Conservation (phyloP, 2,113 vertebrate genomes). For the Anguilla japonica region DNA sequence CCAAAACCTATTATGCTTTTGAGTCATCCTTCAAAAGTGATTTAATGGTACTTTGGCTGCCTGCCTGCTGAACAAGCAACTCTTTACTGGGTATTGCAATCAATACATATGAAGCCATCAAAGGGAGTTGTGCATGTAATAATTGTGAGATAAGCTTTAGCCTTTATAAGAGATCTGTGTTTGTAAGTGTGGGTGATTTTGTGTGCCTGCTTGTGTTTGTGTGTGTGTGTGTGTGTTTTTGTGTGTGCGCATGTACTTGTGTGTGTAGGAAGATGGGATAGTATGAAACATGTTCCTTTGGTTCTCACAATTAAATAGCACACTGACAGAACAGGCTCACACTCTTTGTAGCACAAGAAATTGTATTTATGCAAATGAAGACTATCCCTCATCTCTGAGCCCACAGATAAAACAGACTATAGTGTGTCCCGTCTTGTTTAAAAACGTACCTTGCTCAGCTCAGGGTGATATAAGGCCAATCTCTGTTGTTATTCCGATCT, state of each 20-base stretch:
- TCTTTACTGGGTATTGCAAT: neutral
- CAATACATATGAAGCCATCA: neutral
- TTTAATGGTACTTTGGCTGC: neutral
- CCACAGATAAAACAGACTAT: neutral
- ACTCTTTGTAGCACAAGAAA: neutral
- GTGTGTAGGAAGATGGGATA: neutral
- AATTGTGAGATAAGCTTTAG: neutral
- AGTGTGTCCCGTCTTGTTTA: neutral
- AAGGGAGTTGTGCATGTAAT: neutral
- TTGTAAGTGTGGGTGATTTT: neutral
- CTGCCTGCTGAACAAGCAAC: slow-evolving; percentile 1
- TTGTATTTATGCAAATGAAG: neutral
- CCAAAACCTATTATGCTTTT: neutral
- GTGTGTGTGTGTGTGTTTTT: neutral
- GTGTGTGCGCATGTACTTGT: neutral
- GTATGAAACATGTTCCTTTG: neutral
- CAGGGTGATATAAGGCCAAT: neutral
- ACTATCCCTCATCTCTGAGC: neutral
- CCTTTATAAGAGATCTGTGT: neutral
- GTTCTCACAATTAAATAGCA: neutral
- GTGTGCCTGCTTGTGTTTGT: neutral
- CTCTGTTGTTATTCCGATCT: neutral
- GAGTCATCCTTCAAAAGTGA: neutral
- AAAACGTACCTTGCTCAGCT: neutral
- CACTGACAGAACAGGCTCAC: neutral